These are phyloP conservation scores for Callyntrura guangdongensis DNA, from an alignment of 2,888 invertebrate species.

Conservation along the genomic window DNA sequence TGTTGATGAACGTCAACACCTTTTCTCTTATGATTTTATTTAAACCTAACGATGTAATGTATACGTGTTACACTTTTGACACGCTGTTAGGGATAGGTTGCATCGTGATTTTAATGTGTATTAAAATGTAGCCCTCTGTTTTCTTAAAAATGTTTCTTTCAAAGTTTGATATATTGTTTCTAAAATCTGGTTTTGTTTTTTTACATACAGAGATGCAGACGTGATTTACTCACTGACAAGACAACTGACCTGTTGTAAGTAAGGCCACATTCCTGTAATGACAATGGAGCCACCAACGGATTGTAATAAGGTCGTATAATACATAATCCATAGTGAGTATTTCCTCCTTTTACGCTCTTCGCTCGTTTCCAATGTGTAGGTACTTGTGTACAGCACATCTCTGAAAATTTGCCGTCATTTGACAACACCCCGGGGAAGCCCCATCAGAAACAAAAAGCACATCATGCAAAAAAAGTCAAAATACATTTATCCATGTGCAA, in stretches of 20 bases:
- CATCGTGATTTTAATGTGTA: background rate
- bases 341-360: constrained; percentile 90
- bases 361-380: constrained; percentile 88
- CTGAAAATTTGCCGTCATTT: background rate
- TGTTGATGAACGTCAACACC: background rate
- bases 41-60: background rate
- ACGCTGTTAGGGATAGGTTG: background rate
- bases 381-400: constrained; percentile 48
- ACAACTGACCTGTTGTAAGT: constrained; percentile 91
- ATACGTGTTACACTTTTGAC: background rate
- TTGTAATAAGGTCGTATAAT: constrained; percentile 96
- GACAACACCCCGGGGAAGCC: background rate
- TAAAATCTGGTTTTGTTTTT: too few relatives aligned
- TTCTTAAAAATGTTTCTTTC: too few relatives aligned
- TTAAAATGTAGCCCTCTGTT: too few relatives aligned
- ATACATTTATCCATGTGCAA: too few relatives aligned
- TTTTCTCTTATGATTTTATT: background rate
- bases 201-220: too few relatives aligned
- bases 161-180: too few relatives aligned
- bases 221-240: too few relatives aligned
- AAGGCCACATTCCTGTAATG: constrained; percentile 95
- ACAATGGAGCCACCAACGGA: constrained; percentile 95
- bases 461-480: too few relatives aligned
- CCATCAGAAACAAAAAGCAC: background rate
- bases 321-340: constrained; percentile 93